Evolutionary conservation across 1,140 invertebrate species (phyloP), one percentile per base, ranked within the genome.

Genomic region (Colletes gigas): DNA sequence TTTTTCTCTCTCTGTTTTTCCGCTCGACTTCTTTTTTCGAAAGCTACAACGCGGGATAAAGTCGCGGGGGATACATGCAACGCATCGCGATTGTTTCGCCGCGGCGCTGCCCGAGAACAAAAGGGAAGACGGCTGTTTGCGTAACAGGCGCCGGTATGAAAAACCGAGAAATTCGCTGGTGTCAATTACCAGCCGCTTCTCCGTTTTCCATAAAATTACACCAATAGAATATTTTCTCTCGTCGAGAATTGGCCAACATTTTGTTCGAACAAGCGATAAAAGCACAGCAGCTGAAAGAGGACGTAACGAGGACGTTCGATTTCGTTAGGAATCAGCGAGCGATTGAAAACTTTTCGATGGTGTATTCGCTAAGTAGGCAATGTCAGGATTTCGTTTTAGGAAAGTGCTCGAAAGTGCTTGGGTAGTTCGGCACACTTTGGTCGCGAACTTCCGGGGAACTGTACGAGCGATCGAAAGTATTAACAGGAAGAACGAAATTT

Each of bases 41-140:
- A 67, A 30, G 41, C 19, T 39, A 39, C 62, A 54, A 63, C 68
- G 62, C n/a, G 66, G 65, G 41, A 81, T 83, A 77, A 81, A 81
- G 66, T 54, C 50, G 19, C 19, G 7, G 17, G 75, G 14, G 68
- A 81, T 80, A 76, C 17, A 44, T 15, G 57, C 57, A 7, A 52
- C 7, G 59, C 62, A 52, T 72, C 50, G 39, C 50, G 82, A 81
- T 84, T 83, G 73, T 72, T 70, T 44, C 44, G 55, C 60, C 67
- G 76, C n/a, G 41, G 21, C 44, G 60, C 21, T 63, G 12, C n/a
- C 10, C 19, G 17, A 10, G 41, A 73, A 68, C 67, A 59, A 78
- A 84, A 59, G 65, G 12, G 59, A 66, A 57, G 44, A 65, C 41
- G 55, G 21, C 14, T 15, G n/a, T 71, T 66, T 60, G 70, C 66